Evolutionary conservation across 2,113 vertebrate genomes (phyloP), one percentile per base, ranked within the genome.

Genomic region (Tachysurus fulvidraco): DNA sequence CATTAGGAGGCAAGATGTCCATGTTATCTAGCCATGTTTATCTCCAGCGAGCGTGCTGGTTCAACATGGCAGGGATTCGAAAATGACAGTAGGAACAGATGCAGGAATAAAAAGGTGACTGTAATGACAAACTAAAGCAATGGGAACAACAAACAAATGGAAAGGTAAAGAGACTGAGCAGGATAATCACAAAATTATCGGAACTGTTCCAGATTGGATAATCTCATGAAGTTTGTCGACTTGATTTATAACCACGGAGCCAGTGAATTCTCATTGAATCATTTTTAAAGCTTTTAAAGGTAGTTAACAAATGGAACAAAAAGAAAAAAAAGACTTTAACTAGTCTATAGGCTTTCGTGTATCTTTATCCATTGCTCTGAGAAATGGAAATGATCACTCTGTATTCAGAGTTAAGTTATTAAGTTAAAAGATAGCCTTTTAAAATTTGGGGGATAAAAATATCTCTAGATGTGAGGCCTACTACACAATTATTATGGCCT

Each of bases 1-100:
- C 64, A 71, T 81, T 81, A 81, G 85, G 64, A 62, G 65, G 77
- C 78, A 67, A 81, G 78, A 81, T 73, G 85, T 81, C 77, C 67
- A 44, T 73, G 52, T 81, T 81, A 81, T 86, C 54, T 81, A n/a
- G 36, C 78, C 25, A 57, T 17, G 41, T 50, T 86, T 86, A 78
- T 67, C 85, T 73, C 85, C 73, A 71, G 78, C 60, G 30, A 59
- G 65, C 65, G 8, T 60, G 54, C 64, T 81, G 78, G 78, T 67
- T 86, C 54, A 86, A 81, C 78, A 86, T 79, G 52, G 64, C 85
- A 81, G 21, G 64, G 77, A 86, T 80, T 67, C 14, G 36, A 81
- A 86, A 86, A 52, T 69, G 78, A 81, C 65, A 79, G 52, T 73
- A 86, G 85, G n/a, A 69, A 28, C 52, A 36, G 71, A 44, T 79